These are phyloP conservation scores for Portunus trituberculatus DNA, from an alignment of 1,140 invertebrate genomes.

Conservation along the genomic window DNA sequence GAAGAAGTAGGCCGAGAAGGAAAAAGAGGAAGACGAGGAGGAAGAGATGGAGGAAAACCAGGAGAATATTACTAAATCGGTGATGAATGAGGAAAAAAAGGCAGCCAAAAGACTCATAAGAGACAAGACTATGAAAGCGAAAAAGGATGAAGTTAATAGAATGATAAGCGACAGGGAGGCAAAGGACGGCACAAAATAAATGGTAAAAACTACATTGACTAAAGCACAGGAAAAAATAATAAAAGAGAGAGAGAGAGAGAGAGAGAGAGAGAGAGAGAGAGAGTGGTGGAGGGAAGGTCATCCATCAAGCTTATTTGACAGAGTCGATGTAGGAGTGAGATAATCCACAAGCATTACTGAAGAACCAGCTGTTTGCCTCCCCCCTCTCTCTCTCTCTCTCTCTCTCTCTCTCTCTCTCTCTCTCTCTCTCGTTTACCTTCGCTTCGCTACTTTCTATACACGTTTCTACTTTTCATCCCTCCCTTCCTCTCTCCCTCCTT, in stretches of 20 bases:
- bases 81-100: neutral
- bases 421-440: neutral
- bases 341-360: slow-evolving; percentile 42
- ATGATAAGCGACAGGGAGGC: too few relatives aligned
- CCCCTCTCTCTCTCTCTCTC: neutral
- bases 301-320: slow-evolving; percentile 68
- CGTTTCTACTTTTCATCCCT: neutral
- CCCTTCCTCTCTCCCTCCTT: neutral
- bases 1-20: too few relatives aligned
- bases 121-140: too few relatives aligned
- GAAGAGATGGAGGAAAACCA: neutral
- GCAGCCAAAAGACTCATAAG: too few relatives aligned
- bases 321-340: slow-evolving; percentile 54
- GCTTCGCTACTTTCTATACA: neutral
- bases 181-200: too few relatives aligned
- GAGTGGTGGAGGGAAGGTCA: neutral
- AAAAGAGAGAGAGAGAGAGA: too few relatives aligned
- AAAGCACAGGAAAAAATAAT: too few relatives aligned
- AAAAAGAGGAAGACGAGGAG: neutral
- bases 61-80: too few relatives aligned
- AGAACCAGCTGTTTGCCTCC: slow-evolving; percentile 42
- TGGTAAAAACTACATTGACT: too few relatives aligned
- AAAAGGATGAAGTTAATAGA: too few relatives aligned
- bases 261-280: too few relatives aligned
- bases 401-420: neutral